Conservation (phyloP, 2,888 invertebrate species). For the Melitaea athalia region DNA sequence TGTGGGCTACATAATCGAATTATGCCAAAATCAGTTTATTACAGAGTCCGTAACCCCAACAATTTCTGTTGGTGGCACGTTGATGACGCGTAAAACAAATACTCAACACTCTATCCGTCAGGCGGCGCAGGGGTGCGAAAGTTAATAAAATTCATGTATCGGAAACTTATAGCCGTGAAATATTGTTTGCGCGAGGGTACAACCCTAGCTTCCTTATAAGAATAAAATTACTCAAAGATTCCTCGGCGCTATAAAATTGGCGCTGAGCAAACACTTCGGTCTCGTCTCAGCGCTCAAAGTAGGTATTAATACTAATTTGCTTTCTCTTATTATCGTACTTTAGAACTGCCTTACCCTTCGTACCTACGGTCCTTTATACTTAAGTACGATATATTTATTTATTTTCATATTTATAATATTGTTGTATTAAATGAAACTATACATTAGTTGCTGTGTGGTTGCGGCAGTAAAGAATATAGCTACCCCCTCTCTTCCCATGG, state of each 20-base stretch:
- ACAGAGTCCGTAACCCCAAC: constrained; percentile 55
- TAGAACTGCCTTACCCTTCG: constrained; percentile 17
- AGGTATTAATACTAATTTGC: constrained; percentile 27
- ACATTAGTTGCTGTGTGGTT: no score
- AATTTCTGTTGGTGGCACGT: constrained; percentile 59
- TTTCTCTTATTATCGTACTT: constrained; percentile 27
- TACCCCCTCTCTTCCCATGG: no score
- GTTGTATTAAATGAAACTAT: neutral
- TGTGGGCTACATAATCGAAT: constrained; percentile 55
- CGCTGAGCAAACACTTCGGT: constrained; percentile 35
- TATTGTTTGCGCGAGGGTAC: constrained; percentile 71
- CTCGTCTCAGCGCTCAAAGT: constrained; percentile 24
- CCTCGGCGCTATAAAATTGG: constrained; percentile 41
- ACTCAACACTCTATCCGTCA: constrained; percentile 71
- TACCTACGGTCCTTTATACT: constrained; percentile 1
- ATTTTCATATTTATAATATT: neutral
- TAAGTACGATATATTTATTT: constrained; percentile 7
- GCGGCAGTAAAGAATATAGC: no score
- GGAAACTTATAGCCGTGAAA: constrained; percentile 80
- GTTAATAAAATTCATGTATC: constrained; percentile 83
- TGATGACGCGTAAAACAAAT: constrained; percentile 80
- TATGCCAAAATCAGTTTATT: constrained; percentile 47
- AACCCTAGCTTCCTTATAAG: constrained; percentile 63
- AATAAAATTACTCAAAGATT: constrained; percentile 50
- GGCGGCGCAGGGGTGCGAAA: constrained; percentile 59